A percentile compares a stretch with the other conserved stretches of the same genome.
Conservation (phyloP, 2,113 vertebrate genomes). For the Rana temporaria region DNA sequence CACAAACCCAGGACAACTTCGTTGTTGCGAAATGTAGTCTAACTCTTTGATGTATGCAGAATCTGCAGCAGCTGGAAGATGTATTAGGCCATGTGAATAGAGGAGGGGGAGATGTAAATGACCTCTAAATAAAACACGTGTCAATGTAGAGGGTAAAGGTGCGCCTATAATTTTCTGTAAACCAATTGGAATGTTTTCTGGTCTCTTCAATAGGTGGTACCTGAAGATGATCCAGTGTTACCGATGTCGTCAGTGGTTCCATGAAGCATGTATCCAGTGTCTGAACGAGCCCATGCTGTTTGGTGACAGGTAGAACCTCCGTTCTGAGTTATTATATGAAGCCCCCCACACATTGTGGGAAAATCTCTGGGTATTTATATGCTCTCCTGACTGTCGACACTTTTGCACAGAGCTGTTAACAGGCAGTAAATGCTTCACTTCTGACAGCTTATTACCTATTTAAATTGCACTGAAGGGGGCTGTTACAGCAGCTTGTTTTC, state of each 20-base stretch:
- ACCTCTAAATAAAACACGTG: no score
- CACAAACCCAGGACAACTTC: no score
- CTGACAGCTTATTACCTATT: constrained; percentile 14
- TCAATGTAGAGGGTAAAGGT: no score
- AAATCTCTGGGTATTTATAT: neutral
- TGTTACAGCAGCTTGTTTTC: constrained; percentile 13
- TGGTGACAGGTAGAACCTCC: constrained; percentile 80
- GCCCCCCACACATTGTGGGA: neutral
- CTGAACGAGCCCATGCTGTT: constrained; percentile 94
- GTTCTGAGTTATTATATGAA: neutral
- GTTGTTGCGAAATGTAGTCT: no score
- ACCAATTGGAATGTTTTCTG: no score
- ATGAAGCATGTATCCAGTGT: constrained; percentile 96
- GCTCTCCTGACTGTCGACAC: constrained; percentile 3
- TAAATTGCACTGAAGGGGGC: constrained; percentile 20
- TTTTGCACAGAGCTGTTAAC: neutral
- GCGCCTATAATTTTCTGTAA: no score
- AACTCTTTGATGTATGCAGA: no score
- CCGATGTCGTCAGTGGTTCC: constrained; percentile 94
- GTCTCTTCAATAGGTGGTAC: constrained; percentile 83
- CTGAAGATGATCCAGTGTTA: constrained; percentile 97
- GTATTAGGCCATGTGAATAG: no score
- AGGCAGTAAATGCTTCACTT: constrained; percentile 10
- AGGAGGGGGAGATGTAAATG: no score
- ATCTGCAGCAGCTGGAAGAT: no score